These are phyloP conservation scores for Sarotherodon lohbergeri DNA, from an alignment of 2,113 vertebrate genomes.

Conservation along the genomic window DNA sequence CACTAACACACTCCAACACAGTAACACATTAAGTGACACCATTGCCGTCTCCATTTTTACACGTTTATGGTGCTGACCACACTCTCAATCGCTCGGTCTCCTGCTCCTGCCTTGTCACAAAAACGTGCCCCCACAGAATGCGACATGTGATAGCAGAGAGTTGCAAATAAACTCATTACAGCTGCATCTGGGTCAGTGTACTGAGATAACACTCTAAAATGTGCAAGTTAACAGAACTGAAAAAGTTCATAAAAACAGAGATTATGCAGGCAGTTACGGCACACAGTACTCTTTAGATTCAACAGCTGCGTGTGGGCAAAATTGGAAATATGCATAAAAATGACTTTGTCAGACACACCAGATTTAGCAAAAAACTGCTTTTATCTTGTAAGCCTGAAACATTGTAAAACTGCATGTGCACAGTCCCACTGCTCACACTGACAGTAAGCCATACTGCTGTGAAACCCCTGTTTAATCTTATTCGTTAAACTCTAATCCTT, in stretches of 20 bases:
- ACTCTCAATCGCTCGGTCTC: neutral
- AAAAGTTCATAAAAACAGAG: neutral
- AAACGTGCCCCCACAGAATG: neutral
- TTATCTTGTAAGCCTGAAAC: neutral
- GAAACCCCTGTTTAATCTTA: neutral
- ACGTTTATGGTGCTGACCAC: neutral
- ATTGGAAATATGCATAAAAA: neutral
- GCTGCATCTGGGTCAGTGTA: constrained; percentile 18
- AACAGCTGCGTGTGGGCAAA: neutral
- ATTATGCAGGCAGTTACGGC: neutral
- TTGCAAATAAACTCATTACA: neutral
- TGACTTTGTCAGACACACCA: neutral
- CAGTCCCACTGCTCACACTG: neutral
- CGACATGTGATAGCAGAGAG: neutral
- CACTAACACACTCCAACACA: neutral
- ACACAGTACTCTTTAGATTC: neutral
- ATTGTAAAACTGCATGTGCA: neutral
- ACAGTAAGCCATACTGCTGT: neutral
- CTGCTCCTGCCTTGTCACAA: neutral
- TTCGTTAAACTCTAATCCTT: neutral
- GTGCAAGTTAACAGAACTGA: neutral
- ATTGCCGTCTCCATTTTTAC: neutral
- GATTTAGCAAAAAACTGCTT: neutral
- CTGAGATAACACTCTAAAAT: neutral
- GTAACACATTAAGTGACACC: neutral